Evolutionary conservation across 2,888 invertebrate genomes (phyloP).

Genomic region (Leptinotarsa haldemani): DNA sequence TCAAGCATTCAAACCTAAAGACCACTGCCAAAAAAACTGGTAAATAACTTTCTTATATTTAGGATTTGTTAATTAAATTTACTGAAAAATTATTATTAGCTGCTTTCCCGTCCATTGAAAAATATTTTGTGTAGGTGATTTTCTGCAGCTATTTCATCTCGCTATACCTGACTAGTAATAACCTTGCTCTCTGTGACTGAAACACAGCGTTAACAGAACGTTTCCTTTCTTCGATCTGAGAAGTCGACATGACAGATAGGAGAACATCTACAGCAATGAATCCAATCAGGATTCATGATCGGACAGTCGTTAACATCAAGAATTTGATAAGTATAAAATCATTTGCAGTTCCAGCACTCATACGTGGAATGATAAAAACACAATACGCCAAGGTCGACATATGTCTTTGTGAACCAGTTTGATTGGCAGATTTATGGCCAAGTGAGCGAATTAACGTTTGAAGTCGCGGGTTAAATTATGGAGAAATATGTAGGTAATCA

Average conservation of each 20-base stretch:
- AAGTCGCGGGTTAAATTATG: constrained; percentile 43
- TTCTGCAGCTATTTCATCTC: not conserved
- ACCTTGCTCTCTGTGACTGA: not conserved
- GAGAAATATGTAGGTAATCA: constrained; percentile 46
- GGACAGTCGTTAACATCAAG: constrained; percentile 23
- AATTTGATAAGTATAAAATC: constrained; percentile 38
- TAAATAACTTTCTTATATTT: too few relatives aligned
- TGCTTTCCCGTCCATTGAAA: too few relatives aligned
- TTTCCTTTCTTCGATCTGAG: not conserved
- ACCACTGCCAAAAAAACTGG: too few relatives aligned
- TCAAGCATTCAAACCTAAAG: too few relatives aligned
- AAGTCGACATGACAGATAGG: not conserved
- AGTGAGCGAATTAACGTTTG: constrained; percentile 45
- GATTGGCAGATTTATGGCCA: constrained; percentile 51
- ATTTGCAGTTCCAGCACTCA: constrained; percentile 33
- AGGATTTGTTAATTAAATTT: too few relatives aligned
- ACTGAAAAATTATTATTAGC: too few relatives aligned
- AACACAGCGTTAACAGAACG: not conserved
- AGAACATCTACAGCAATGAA: constrained; percentile 2
- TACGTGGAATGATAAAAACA: constrained; percentile 36
- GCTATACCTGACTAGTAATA: not conserved
- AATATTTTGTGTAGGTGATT: too few relatives aligned
- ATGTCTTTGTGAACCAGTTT: constrained; percentile 42
- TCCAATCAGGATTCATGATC: constrained; percentile 18
- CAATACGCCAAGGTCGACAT: constrained; percentile 42